phyloP scores from a whole-genome alignment of 1,140 invertebrate genomes.

The Cardiocondyla obscurior region DNA sequence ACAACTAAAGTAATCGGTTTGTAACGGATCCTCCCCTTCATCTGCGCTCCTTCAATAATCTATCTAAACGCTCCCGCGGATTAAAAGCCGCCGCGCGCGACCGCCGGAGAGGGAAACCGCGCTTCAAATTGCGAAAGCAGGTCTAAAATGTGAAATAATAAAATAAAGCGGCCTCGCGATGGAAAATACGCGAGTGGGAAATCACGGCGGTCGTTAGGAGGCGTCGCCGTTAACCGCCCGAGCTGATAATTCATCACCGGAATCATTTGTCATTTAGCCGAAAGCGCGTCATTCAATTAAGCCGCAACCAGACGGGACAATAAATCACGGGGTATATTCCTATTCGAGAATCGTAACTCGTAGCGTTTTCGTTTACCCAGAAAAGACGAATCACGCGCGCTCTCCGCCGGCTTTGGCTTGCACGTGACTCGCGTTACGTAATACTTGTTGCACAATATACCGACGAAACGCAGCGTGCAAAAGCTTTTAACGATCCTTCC shows the following conservation, averaged over 20 bases:
- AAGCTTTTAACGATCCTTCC: constrained; percentile 27
- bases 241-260: neutral
- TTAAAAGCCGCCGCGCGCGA: no score
- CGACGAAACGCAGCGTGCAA: constrained; percentile 10
- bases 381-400: neutral
- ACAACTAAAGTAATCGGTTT: neutral
- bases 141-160: no score
- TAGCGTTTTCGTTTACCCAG: neutral
- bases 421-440: constrained; percentile 5
- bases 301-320: neutral
- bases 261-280: neutral
- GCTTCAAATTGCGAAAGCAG: no score
- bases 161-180: no score
- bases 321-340: neutral
- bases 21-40: no score
- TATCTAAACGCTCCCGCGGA: no score
- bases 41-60: no score
- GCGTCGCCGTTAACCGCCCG: neutral
- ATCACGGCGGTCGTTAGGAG: neutral
- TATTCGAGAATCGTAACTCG: neutral
- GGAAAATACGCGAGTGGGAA: neutral
- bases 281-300: neutral
- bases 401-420: neutral
- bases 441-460: neutral
- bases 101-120: no score